These are phyloP conservation scores for Yponomeuta evonymella DNA, from an alignment of 2,888 invertebrate species.

Conservation along the genomic window DNA sequence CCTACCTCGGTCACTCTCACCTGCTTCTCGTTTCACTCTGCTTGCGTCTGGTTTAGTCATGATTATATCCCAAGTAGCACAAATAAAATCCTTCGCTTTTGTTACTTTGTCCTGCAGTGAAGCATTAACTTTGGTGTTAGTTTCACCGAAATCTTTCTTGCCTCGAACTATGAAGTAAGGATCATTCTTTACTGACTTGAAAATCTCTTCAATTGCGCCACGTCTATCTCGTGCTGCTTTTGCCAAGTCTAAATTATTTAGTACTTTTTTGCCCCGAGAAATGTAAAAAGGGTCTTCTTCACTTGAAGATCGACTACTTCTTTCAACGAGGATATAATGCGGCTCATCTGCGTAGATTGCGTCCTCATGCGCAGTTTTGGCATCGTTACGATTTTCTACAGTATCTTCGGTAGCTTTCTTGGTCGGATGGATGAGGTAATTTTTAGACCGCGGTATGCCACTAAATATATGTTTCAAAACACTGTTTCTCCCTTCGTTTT, in stretches of 20 bases:
- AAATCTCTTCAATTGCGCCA: conserved; percentile 60
- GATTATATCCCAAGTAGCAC: conserved; percentile 50
- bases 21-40: conserved; percentile 49
- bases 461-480: conserved; percentile 43
- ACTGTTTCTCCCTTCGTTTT: conserved; percentile 42
- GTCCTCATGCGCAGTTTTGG: conserved; percentile 50
- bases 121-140: conserved; percentile 30
- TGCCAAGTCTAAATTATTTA: conserved; percentile 31
- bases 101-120: conserved; percentile 31
- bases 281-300: conserved; percentile 64
- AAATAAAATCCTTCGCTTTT: conserved; percentile 56
- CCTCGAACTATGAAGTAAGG: conserved; percentile 73
- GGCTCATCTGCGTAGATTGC: conserved; percentile 74
- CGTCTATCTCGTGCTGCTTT: conserved; percentile 47
- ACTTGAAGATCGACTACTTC: conserved; percentile 56
- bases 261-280: conserved; percentile 55
- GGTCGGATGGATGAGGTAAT: not conserved
- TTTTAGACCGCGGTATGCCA: conserved; percentile 25
- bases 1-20: conserved; percentile 54
- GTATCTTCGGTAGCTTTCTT: conserved; percentile 7
- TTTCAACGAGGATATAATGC: conserved; percentile 66
- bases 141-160: conserved; percentile 47
- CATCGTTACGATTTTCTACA: conserved; percentile 30
- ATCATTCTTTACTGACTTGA: conserved; percentile 65
- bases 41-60: conserved; percentile 30